These are phyloP conservation scores for Eupithecia subumbrata DNA, from an alignment of 2,888 invertebrate genomes.

Conservation along the genomic window DNA sequence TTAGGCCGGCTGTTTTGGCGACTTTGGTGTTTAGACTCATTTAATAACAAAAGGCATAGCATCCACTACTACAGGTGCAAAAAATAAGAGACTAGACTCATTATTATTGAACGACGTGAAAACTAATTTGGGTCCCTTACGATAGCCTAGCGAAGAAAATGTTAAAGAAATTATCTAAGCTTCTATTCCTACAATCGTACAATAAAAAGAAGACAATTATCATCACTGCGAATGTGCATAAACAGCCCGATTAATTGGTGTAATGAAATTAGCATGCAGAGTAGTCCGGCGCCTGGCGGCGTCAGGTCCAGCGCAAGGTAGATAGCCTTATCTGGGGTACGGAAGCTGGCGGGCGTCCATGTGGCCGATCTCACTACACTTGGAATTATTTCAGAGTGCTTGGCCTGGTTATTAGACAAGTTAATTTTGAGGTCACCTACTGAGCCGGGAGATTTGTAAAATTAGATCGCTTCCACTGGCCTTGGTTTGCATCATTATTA, in stretches of 20 bases:
- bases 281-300: not conserved
- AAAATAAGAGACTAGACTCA: not conserved
- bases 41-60: not conserved
- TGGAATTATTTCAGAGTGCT: constrained; percentile 38
- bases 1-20: not conserved
- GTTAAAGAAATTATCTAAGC: not conserved
- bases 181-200: not conserved
- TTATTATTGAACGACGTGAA: not conserved
- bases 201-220: constrained; percentile 5
- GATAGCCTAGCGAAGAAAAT: not conserved
- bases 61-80: not conserved
- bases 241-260: constrained; percentile 8
- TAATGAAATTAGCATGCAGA: constrained; percentile 21
- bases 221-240: constrained; percentile 8
- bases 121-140: not conserved
- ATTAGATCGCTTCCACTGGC: not conserved
- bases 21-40: not conserved
- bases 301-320: constrained; percentile 34
- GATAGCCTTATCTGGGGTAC: constrained; percentile 56
- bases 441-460: not conserved
- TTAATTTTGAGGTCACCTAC: not conserved
- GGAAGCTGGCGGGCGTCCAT: constrained; percentile 55
- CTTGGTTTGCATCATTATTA: not conserved
- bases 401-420: not conserved
- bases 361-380: constrained; percentile 44